A percentile compares a stretch with the other conserved stretches of the same genome.
Evolutionary conservation across 2,113 vertebrate genomes (phyloP).

Genomic region (Dromas ardeola): DNA sequence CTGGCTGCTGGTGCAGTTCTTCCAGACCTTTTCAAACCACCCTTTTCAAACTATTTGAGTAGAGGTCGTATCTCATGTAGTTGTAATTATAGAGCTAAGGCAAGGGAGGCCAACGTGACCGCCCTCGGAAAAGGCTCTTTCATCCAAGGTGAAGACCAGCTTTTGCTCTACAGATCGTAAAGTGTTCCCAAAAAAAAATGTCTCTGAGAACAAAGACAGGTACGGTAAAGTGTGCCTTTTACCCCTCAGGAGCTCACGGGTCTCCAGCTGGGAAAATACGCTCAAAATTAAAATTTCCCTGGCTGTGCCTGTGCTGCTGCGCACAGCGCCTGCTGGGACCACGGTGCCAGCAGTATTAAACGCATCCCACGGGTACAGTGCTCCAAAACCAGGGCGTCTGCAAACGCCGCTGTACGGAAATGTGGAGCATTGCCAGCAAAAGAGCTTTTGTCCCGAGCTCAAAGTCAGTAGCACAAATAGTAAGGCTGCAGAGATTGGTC

Average conservation of each 20-base stretch:
- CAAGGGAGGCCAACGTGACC: background rate
- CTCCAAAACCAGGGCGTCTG: background rate
- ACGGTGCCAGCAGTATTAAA: background rate
- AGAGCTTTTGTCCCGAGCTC: background rate
- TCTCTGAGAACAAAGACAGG: background rate
- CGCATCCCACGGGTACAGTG: background rate
- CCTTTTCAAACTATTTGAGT: background rate
- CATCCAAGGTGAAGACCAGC: background rate
- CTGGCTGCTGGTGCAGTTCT: background rate
- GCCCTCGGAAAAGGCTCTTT: background rate
- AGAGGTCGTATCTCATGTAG: background rate
- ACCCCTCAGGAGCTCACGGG: background rate
- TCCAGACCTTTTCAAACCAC: background rate
- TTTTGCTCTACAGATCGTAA: background rate
- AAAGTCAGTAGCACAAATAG: background rate
- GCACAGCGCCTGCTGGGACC: background rate
- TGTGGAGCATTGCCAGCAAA: background rate
- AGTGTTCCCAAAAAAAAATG: rapidly evolving
- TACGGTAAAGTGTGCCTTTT: background rate
- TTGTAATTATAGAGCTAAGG: background rate
- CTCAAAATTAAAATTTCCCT: background rate
- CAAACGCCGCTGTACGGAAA: background rate
- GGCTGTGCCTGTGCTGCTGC: background rate
- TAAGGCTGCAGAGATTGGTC: rapidly evolving
- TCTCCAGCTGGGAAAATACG: background rate